These are phyloP conservation scores for Lepidocyrtinus sp. DNA, from an alignment of 2,888 invertebrate genomes.

Conservation along the genomic window DNA sequence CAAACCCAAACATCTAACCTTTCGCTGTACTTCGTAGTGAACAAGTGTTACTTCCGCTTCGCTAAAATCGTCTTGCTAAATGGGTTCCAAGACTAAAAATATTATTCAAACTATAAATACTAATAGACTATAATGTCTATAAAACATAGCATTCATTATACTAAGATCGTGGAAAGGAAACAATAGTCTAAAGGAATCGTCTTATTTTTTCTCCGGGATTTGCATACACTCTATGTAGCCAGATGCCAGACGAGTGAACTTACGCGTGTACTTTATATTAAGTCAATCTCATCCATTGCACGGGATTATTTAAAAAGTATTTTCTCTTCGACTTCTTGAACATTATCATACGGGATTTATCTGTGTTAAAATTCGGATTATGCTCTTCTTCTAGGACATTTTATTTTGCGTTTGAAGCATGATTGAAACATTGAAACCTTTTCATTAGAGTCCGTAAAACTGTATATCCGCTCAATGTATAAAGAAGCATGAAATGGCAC, in stretches of 20 bases:
- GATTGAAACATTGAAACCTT: not conserved
- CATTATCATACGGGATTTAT: not conserved
- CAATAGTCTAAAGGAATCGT: too few relatives aligned
- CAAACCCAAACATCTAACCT: too few relatives aligned
- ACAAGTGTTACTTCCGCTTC: too few relatives aligned
- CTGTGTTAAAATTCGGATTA: not conserved
- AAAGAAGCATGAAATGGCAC: not conserved
- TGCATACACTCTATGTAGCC: too few relatives aligned
- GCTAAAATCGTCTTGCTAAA: too few relatives aligned
- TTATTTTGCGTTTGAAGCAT: not conserved
- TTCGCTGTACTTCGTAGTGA: too few relatives aligned
- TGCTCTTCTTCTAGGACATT: not conserved
- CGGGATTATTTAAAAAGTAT: not conserved
- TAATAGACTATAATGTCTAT: too few relatives aligned
- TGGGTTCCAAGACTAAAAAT: too few relatives aligned
- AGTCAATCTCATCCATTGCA: not conserved
- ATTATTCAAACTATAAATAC: too few relatives aligned
- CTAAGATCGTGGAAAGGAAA: too few relatives aligned
- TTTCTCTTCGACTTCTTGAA: not conserved
- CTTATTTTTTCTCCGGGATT: too few relatives aligned
- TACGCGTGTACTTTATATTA: not conserved
- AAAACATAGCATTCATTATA: too few relatives aligned
- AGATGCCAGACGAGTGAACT: not conserved
- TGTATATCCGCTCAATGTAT: not conserved
- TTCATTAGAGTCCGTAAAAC: not conserved